Base-by-base conservation (phyloP, 2,888 invertebrate species). In the Eupeodes luniger region DNA sequence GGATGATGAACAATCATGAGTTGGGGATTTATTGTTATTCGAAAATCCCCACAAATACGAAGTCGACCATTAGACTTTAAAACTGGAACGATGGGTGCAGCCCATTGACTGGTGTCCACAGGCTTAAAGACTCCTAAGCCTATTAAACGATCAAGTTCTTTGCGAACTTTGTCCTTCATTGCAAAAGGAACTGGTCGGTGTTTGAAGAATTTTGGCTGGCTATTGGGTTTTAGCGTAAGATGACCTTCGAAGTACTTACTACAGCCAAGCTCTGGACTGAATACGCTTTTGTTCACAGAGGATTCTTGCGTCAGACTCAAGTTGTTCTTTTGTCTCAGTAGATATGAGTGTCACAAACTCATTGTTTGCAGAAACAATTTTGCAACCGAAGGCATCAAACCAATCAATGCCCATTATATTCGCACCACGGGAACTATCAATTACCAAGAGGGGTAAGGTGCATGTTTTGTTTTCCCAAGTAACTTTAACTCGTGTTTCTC, bases 41-140 rank as follows among this genome's bases (percentile, higher is more conserved):
- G 69, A 57, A 89, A 88, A 55, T 88, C 84, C 0, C 78, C 85
- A 44, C 81, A 85, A 5, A 81, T 84, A 0, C 76, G 75, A 36
- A 89, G 19, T 14, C 16, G 51, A 40, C 91, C 92, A 80, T 92
- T 90, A 4, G 77, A 82, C 79, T 93, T 92, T 1, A 91, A 77
- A 0, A 92, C 90, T 0, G 91, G 90, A 4, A 92, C 92, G 2
- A 93, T 19, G 55, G n/a, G n/a, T n/a, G n/a, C n/a, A n/a, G n/a
- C n/a, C n/a, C n/a, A n/a, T n/a, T n/a, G n/a, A n/a, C n/a, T n/a
- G 55, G 55, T 55, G 55, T 70, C 66, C 5, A 77, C 70, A n/a
- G 67, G 75, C 19, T 44, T 19, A 19, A 78, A 53, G 12, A 74
- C 49, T 27, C 27, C 64, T 44, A 57, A 53, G 11, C 27, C 14